phyloP scores from a whole-genome alignment of 2,797 vertebrate species.

The Pangasius djambal region DNA sequence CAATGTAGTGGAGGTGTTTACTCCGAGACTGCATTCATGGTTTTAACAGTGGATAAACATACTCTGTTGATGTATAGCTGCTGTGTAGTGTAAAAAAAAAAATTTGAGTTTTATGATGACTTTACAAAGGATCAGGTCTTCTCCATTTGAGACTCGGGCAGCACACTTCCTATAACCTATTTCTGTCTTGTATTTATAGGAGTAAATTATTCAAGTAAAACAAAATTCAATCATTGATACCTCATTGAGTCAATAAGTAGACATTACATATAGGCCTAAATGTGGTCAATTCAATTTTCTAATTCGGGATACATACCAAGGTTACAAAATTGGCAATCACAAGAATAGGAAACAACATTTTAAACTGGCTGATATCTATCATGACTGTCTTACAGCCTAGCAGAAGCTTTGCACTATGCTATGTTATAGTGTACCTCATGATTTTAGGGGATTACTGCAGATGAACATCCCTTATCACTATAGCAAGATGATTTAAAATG shows the following conservation, averaged over 20 bases:
- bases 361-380: neutral
- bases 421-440: neutral
- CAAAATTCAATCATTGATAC: too few relatives aligned
- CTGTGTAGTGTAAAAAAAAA: neutral
- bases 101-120: neutral
- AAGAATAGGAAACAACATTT: neutral
- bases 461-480: neutral
- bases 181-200: neutral
- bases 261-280: neutral
- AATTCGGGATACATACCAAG: neutral
- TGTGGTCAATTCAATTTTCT: neutral
- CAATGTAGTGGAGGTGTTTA: constrained; percentile 34
- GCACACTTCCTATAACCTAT: neutral
- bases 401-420: neutral
- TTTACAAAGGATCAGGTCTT: neutral
- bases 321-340: neutral
- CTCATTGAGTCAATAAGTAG: neutral
- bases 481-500: neutral
- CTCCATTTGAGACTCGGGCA: neutral
- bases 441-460: neutral
- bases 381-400: neutral
- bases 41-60: constrained; percentile 16
- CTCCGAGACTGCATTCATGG: constrained; percentile 20
- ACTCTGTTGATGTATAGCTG: neutral
- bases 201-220: neutral